Evolutionary conservation across 2,113 vertebrate genomes (phyloP), one percentile per base, ranked within the genome.

Genomic region (Periophthalmus modestus): DNA sequence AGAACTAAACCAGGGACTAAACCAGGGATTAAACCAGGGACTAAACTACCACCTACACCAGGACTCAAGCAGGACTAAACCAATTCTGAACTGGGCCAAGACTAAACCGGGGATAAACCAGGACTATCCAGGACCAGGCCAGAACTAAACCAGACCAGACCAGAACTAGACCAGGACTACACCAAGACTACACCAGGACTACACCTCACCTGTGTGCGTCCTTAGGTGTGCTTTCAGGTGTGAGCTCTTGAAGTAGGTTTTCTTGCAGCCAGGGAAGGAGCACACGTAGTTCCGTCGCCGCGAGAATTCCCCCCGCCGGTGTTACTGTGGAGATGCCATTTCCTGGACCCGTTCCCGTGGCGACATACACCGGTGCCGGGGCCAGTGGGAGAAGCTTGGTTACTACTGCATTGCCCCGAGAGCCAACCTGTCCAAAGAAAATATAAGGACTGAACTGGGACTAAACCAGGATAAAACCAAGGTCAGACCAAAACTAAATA

Each of bases 161-260:
- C 39, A 9, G 39, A 9, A 2, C 39, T 10, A 43, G 7, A 43
- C 36, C 7, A 0, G 36, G 36, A 39, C 36, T 9, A 9, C 0
- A 39, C 36, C 36, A 5, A 5, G 36, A 39, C 36, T 28, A 28
- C 1, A 28, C 28, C 28, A 28, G 36, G 7, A 2, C 36, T 6
- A 16, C 0, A 16, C 28, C 93, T 2, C 87, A 98, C 98, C 98
- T 81, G 98, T 99, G 89, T 99, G 98, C 0, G 97, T 99, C 78
- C 98, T 95, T 66, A 99, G 96, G 83, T 99, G 98, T 28, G 97
- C 98, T 90, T 98, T 99, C 74, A 99, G 96, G 86, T 99, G 98
- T 0, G 98, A 99, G 48, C 98, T 99, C 92, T 99, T 99, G 91
- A 99, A 99, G 87, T 99, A 99, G 0, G 97, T 99, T 90, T 99